Percentiles rank a stretch among this genome's conserved stretches.
phyloP scores from a whole-genome alignment of 1,140 invertebrate species.

The Oscheius sp. region DNA sequence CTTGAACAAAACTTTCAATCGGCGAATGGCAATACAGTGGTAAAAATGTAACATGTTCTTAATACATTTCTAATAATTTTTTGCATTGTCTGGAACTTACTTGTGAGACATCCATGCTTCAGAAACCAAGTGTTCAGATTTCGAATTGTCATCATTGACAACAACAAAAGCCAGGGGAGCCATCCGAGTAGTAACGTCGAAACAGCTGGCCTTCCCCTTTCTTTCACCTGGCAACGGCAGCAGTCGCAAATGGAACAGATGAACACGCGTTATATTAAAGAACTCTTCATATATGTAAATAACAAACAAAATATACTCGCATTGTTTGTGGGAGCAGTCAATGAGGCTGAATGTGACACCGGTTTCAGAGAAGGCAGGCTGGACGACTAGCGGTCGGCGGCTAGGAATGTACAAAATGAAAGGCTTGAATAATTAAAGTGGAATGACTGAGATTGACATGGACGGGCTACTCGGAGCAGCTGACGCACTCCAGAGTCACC shows the following conservation, averaged over 20 bases:
- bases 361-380: no score
- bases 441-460: slow-evolving; percentile 20
- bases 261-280: no score
- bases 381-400: no score
- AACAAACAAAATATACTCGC: no score
- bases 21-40: not conserved
- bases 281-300: no score
- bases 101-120: slow-evolving; percentile 30
- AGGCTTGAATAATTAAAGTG: slow-evolving; percentile 17
- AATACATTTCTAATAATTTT: not conserved
- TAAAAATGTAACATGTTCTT: not conserved
- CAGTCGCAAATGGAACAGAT: no score
- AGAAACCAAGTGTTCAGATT: not conserved
- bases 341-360: no score
- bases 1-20: not conserved
- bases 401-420: not conserved
- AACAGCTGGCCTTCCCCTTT: no score
- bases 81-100: slow-evolving; percentile 11
- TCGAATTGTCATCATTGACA: slow-evolving; percentile 1
- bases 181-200: no score
- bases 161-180: no score
- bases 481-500: slow-evolving; percentile 51
- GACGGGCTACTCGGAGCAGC: slow-evolving; percentile 32
- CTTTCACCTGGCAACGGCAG: no score
- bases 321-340: no score